Base-by-base conservation (phyloP, 2,888 invertebrate species). In the Morinoia aosen region DNA sequence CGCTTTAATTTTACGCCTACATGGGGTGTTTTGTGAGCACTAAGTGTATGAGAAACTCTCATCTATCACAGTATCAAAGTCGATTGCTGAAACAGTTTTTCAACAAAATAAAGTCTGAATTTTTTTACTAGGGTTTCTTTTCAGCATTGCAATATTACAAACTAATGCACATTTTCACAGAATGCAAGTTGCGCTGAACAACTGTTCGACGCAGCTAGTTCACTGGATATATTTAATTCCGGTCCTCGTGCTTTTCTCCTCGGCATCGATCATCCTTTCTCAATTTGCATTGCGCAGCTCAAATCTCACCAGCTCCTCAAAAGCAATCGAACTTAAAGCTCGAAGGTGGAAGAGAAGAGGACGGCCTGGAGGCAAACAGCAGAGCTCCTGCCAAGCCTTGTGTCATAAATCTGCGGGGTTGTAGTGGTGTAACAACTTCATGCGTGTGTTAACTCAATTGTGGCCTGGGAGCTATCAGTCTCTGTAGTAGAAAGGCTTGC, bases 401-500 rank as follows among this genome's bases (percentile, higher is more conserved):
- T 90, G 90, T 90, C 90, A 90, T 90, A 90, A 90, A 90, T 90
- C 90, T 90, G 90, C 48, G 48, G 90, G 90, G 90, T 90, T 90
- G 90, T 40, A 90, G 90, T 90, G 90, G 90, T 90, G 90, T 90
- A 90, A 90, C 90, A 90, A 90, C 90, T 90, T 90, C 90, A 90
- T 90, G 90, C 90, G 90, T 48, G 90, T 90, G 90, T 90, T 90
- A 90, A 90, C 90, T 90, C 90, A 90, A 90, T 90, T 90, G 90
- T 90, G 90, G 90, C 90, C 90, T 90, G 90, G 48, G 90, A 90
- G 90, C 90, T 48, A 90, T 90, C 90, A 90, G 90, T 90, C 90
- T 90, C 90, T 90, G 90, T 90, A 90, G 90, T 90, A 90, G 90
- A 90, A 90, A 90, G 90, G 90, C 90, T 90, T 90, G 90, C 90